These are phyloP conservation scores for Anolis apletophallus DNA, from an alignment of 2,797 vertebrate species.

Conservation along the genomic window DNA sequence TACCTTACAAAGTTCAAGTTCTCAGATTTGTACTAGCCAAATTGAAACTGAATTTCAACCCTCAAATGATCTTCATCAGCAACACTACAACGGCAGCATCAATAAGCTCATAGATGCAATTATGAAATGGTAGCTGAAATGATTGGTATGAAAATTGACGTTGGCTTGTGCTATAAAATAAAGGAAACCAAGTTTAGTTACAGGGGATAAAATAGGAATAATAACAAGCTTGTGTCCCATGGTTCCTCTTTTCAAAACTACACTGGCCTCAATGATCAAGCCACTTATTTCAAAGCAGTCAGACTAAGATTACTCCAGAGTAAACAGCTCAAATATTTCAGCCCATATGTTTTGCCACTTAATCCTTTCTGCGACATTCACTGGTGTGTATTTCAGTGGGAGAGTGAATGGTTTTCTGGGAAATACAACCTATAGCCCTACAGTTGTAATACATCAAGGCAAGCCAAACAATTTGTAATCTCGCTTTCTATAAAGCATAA, in stretches of 20 bases:
- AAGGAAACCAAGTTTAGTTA: neutral
- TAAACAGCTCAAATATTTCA: conserved; percentile 44
- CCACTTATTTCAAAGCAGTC: conserved; percentile 30
- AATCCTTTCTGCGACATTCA: conserved; percentile 29
- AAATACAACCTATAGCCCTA: conserved; percentile 36
- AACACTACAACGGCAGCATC: neutral
- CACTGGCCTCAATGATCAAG: conserved; percentile 17
- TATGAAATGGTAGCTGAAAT: neutral
- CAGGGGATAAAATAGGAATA: neutral
- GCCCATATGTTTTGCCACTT: conserved; percentile 37
- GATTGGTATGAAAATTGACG: neutral
- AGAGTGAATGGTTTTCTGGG: conserved; percentile 36
- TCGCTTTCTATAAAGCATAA: conserved; percentile 48
- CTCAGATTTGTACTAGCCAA: neutral
- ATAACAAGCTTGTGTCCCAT: neutral
- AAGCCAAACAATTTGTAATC: conserved; percentile 33
- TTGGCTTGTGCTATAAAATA: neutral
- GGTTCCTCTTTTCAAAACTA: neutral
- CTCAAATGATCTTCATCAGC: neutral
- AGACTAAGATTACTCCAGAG: conserved; percentile 29
- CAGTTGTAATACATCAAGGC: conserved; percentile 33
- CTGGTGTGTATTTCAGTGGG: conserved; percentile 9
- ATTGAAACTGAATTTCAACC: conserved; percentile 1
- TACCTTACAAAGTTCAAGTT: neutral
- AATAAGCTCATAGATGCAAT: neutral